These are phyloP conservation scores for Todiramphus saurophagus DNA, from an alignment of 2,113 vertebrate species.

Conservation along the genomic window DNA sequence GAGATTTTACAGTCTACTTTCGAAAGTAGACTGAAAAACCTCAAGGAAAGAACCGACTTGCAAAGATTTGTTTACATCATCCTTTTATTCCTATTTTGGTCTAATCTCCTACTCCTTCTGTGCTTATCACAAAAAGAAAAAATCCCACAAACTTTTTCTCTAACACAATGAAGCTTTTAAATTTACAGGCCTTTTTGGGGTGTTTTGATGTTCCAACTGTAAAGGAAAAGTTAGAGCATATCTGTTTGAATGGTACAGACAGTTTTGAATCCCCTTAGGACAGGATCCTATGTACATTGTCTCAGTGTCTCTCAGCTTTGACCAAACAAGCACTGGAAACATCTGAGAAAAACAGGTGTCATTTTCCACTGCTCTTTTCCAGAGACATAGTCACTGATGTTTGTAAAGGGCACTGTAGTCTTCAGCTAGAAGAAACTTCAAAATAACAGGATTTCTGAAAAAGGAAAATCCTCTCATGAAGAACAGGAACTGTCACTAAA, in stretches of 20 bases:
- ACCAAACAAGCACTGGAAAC: background rate
- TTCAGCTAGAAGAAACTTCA: background rate
- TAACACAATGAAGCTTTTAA: background rate
- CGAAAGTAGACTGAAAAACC: background rate
- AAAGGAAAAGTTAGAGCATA: background rate
- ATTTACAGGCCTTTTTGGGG: background rate
- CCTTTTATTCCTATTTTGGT: background rate
- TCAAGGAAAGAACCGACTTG: background rate
- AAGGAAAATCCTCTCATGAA: background rate
- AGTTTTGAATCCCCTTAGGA: background rate
- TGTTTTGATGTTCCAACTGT: background rate
- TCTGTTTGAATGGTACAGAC: background rate
- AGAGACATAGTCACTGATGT: background rate
- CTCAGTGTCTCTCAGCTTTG: background rate
- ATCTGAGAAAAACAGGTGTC: background rate
- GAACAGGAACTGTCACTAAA: background rate
- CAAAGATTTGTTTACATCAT: background rate
- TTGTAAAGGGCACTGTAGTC: background rate
- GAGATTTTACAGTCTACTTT: background rate
- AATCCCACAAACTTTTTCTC: background rate
- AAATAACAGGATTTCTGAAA: background rate
- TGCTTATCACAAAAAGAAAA: background rate
- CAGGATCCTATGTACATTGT: background rate
- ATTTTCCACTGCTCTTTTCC: slow-evolving; percentile 5
- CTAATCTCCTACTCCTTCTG: background rate